A percentile compares a stretch with the other conserved stretches of the same genome.
phyloP scores from a whole-genome alignment of 2,113 vertebrate genomes.

The Chloebia gouldiae region DNA sequence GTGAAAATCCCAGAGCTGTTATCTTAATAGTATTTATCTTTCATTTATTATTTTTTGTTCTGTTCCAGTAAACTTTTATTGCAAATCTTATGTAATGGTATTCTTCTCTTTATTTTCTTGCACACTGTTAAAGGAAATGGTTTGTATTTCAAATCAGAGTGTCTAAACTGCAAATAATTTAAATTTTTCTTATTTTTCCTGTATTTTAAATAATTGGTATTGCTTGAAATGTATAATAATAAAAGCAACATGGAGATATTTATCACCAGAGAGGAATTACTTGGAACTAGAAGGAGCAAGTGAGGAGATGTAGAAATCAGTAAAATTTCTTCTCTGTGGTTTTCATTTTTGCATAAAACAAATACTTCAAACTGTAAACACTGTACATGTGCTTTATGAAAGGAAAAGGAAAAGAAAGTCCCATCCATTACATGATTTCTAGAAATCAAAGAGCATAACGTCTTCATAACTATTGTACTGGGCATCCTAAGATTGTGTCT shows the following conservation, averaged over 20 bases:
- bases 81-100: neutral
- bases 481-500: neutral
- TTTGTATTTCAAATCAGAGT: conserved; percentile 13
- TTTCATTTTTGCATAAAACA: neutral
- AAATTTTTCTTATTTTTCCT: neutral
- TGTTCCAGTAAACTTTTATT: neutral
- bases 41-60: neutral
- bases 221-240: neutral
- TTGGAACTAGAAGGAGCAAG: neutral
- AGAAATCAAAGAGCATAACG: neutral
- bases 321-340: neutral
- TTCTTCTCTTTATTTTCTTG: conserved; percentile 32
- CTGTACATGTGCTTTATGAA: neutral
- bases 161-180: neutral
- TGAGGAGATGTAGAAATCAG: neutral
- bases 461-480: neutral
- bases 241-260: neutral
- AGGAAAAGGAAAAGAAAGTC: neutral
- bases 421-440: neutral
- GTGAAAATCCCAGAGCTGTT: neutral
- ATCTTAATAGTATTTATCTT: neutral
- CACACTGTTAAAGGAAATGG: conserved; percentile 15
- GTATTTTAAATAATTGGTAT: neutral
- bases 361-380: neutral
- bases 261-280: neutral